Percentiles rank a stretch among this genome's conserved stretches.
Conservation (phyloP, 2,888 invertebrate genomes). For the Liodrosophila aerea region DNA sequence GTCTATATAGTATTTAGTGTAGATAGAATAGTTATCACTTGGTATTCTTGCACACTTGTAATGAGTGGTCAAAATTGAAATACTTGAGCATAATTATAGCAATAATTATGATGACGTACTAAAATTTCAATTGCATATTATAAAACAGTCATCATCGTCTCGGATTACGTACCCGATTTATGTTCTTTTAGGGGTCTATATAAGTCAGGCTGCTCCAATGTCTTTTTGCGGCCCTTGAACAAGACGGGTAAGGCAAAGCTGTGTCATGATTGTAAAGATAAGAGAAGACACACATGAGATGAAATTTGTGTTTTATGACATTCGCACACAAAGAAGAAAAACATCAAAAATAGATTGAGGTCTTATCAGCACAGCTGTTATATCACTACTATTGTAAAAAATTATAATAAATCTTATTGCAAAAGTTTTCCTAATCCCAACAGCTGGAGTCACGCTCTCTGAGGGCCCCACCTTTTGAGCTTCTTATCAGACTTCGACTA, state of each 20-base stretch:
- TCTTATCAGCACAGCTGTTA: background rate
- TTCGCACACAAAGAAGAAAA: slow-evolving; percentile 9
- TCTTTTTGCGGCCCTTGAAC: slow-evolving; percentile 88
- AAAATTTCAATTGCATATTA: background rate
- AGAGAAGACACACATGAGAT: slow-evolving; percentile 10
- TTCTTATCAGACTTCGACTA: too few relatives aligned
- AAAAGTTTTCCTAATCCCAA: too few relatives aligned
- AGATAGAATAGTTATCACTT: too few relatives aligned
- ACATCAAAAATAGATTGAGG: background rate
- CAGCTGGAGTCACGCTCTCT: too few relatives aligned
- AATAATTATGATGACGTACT: background rate
- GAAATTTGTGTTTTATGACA: slow-evolving; percentile 17
- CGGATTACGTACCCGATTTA: slow-evolving; percentile 84
- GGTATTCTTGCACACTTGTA: too few relatives aligned
- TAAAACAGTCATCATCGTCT: background rate
- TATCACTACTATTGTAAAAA: too few relatives aligned
- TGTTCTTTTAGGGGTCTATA: slow-evolving; percentile 88
- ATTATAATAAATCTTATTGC: too few relatives aligned
- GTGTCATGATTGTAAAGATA: slow-evolving; percentile 19
- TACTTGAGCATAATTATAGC: background rate
- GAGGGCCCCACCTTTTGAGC: too few relatives aligned
- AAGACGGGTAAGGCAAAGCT: slow-evolving; percentile 91
- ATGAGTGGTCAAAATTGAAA: too few relatives aligned
- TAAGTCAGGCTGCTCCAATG: slow-evolving; percentile 88
- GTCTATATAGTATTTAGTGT: slow-evolving; percentile 19